These are phyloP conservation scores for Helicolenus hilgendorfi DNA, from an alignment of 2,797 vertebrate species.

Conservation along the genomic window DNA sequence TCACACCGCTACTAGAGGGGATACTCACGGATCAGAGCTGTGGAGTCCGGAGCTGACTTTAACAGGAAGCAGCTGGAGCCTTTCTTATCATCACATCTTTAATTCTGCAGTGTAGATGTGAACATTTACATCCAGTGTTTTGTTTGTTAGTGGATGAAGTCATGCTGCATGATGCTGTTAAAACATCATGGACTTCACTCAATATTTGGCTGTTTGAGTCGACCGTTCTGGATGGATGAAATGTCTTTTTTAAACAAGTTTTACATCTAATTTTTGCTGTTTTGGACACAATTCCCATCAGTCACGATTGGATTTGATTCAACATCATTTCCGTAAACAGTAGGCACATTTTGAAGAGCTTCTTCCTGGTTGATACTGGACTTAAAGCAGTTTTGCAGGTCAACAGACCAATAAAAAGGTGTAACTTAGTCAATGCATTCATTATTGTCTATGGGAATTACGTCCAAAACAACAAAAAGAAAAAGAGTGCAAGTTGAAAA, in stretches of 20 bases:
- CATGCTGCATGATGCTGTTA: neutral
- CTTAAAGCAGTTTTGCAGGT: neutral
- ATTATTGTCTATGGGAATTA: neutral
- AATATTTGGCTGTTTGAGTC: neutral
- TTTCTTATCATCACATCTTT: neutral
- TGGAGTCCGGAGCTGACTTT: neutral
- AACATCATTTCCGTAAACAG: neutral
- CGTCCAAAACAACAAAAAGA: neutral
- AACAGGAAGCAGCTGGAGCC: neutral
- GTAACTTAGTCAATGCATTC: neutral
- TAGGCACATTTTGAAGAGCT: neutral
- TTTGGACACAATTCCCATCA: neutral
- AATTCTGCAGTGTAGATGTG: neutral
- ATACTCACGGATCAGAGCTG: slow-evolving; percentile 77
- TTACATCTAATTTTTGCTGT: neutral
- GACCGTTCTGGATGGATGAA: neutral
- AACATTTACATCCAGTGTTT: slow-evolving; percentile 4
- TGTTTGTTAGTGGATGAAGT: neutral
- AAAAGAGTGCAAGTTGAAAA: neutral
- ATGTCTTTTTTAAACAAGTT: neutral
- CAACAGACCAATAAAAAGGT: neutral
- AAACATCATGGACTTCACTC: neutral
- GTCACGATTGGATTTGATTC: neutral
- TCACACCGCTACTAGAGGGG: slow-evolving; percentile 21
- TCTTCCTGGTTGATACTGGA: neutral